Evolutionary conservation across 2,888 invertebrate species (phyloP), one percentile per base, ranked within the genome.

Genomic region (Tipula lateralis): DNA sequence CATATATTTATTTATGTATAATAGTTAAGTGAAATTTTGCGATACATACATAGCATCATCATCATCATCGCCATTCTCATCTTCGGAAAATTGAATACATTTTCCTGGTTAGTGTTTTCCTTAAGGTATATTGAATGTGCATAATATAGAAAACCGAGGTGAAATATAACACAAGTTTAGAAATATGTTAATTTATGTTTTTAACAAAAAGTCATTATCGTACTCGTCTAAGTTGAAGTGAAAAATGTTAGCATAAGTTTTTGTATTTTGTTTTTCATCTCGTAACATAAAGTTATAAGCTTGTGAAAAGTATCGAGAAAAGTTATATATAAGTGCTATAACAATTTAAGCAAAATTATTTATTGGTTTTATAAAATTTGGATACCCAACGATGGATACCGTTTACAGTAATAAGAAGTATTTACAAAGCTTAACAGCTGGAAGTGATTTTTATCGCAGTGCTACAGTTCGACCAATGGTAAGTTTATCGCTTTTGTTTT

Each of bases 381-480:
- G 13, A 39, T 13, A 39, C 9, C 13, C 29, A 84, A 86, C 29
- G 83, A 90, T 90, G 90, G 90, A 90, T 86, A 89, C 90, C 29
- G 90, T 90, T 85, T 90, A 90, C 86, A 90, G 90, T 24, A 90
- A 90, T 85, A 90, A 90, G 87, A 90, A 90, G 86, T 90, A 90
- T 86, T 90, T 90, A 85, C 90, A 90, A 86, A 90, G 90, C 85
- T 87, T 90, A 86, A 89, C 90, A 6, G 86, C 85, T n/a, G 89
- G 88, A 84, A 90, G 89, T 86, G 90, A 90, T 87, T 89, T 89
- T 85, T 90, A 90, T 87, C 88, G 90, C 24, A 87, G 88, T 83
- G 89, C 88, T 86, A 88, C 89, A 85, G 34, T 81, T 32, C 88
- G 90, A 85, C 88, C 88, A 86, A 88, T 89, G 89, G 90, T 90